Evolutionary conservation across 1,140 invertebrate species (phyloP).

Genomic region (Philotrypesis tridentata): DNA sequence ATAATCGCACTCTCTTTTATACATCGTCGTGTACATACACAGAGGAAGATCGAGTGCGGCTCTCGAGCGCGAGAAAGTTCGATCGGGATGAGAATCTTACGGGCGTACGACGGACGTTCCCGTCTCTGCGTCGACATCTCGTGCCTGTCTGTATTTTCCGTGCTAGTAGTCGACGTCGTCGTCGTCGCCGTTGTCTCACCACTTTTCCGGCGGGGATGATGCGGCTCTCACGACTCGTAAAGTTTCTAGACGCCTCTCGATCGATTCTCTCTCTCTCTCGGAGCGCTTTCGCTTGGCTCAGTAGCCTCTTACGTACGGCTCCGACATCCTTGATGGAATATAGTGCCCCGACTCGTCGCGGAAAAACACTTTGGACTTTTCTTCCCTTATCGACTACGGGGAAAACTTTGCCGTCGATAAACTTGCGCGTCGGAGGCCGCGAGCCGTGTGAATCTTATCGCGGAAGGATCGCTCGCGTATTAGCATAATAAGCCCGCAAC

Average conservation of each 20-base stretch:
- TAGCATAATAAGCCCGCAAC: too few species aligned
- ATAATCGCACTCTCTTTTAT: too few species aligned
- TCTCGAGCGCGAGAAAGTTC: background rate
- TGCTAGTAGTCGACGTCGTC: too few species aligned
- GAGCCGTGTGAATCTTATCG: too few species aligned
- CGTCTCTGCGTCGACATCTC: too few species aligned
- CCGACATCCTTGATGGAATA: too few species aligned
- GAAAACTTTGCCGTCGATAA: background rate
- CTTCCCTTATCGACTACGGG: background rate
- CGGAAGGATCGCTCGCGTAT: too few species aligned
- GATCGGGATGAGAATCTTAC: background rate
- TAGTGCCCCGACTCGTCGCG: too few species aligned
- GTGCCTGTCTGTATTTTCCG: background rate
- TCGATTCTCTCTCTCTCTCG: slow-evolving; percentile 28
- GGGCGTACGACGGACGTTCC: too few species aligned
- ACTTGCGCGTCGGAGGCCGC: too few species aligned
- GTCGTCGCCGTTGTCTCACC: background rate
- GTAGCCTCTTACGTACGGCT: background rate
- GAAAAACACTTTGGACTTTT: background rate
- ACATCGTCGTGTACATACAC: too few species aligned
- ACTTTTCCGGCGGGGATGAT: background rate
- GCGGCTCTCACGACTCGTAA: background rate
- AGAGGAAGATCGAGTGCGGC: too few species aligned
- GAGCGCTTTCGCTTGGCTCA: background rate
- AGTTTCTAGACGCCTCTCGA: slow-evolving; percentile 19